These are phyloP conservation scores for Procavia capensis DNA, from an alignment of 2,113 vertebrate species.

Conservation along the genomic window DNA sequence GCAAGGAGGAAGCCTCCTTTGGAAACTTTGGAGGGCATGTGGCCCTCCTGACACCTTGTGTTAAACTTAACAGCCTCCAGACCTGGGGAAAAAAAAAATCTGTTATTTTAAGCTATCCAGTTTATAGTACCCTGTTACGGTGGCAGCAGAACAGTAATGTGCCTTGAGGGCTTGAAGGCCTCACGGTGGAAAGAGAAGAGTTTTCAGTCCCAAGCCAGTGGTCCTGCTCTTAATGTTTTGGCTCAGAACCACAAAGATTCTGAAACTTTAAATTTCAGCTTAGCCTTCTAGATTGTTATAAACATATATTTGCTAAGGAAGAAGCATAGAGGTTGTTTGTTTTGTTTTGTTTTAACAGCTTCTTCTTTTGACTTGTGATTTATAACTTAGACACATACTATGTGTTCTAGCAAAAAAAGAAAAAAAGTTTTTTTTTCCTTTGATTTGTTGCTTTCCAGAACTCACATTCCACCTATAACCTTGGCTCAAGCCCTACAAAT, in stretches of 20 bases:
- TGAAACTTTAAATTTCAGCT: background rate
- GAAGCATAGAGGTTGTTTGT: too few relatives aligned
- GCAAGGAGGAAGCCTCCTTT: background rate
- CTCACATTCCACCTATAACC: too few relatives aligned
- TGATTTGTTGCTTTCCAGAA: background rate
- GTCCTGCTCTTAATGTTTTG: background rate
- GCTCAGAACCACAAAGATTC: background rate
- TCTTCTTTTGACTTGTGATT: background rate
- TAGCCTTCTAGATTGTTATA: too few relatives aligned
- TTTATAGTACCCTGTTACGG: too few relatives aligned
- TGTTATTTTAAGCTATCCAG: too few relatives aligned
- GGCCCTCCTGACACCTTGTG: too few relatives aligned
- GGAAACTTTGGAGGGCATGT: too few relatives aligned
- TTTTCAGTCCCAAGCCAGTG: accelerated
- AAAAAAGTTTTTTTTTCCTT: background rate
- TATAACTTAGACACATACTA: background rate
- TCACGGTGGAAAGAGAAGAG: accelerated
- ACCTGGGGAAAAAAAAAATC: too few relatives aligned
- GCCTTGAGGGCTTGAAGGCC: too few relatives aligned
- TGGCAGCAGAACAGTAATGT: too few relatives aligned
- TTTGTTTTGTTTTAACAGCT: background rate
- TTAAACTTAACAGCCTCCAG: too few relatives aligned
- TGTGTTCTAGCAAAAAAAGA: background rate
- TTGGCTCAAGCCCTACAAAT: background rate
- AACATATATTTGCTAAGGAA: background rate